Conservation (phyloP, 2,113 vertebrate species). For the Odocoileus virginianus region DNA sequence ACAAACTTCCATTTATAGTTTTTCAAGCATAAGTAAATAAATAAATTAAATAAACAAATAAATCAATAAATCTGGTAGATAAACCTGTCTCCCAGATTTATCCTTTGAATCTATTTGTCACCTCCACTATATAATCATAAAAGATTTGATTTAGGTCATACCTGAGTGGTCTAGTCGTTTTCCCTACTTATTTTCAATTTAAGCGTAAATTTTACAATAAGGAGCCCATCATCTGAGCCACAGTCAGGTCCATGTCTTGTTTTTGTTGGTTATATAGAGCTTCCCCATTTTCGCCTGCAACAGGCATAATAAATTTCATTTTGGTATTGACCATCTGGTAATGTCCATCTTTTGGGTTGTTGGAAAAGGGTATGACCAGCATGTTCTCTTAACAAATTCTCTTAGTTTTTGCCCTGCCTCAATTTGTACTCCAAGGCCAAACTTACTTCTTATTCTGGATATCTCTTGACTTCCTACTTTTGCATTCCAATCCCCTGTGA, state of each 20-base stretch:
- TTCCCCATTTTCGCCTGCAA: neutral
- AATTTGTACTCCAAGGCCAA: neutral
- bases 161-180: neutral
- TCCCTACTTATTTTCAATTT: neutral
- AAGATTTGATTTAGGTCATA: neutral
- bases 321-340: neutral
- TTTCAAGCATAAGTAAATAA: neutral
- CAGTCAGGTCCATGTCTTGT: neutral
- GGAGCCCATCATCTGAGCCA: neutral
- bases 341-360: neutral
- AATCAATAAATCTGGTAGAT: neutral
- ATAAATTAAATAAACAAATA: neutral
- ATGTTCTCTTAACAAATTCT: neutral
- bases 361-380: neutral
- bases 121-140: neutral
- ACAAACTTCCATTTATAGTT: neutral
- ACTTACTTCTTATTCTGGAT: neutral
- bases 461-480: neutral
- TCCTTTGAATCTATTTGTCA: neutral
- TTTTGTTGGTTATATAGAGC: neutral
- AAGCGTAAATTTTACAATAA: neutral
- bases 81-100: neutral
- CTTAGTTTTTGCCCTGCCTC: neutral
- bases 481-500: neutral
- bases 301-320: neutral